Base-by-base conservation (phyloP, 2,113 vertebrate genomes). In the Proteles cristata region DNA sequence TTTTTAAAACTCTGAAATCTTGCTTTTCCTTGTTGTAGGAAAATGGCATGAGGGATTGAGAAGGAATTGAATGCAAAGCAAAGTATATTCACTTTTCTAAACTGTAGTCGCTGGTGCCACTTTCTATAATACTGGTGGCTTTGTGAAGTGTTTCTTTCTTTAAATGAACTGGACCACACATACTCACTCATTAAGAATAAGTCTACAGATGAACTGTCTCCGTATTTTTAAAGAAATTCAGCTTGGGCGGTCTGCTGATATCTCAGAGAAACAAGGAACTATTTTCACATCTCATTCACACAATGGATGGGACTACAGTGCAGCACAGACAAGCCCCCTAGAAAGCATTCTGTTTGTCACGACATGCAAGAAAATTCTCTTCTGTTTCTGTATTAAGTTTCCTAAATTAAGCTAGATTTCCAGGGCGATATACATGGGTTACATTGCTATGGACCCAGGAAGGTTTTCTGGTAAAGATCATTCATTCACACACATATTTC, bases 181-280 rank as follows among this genome's bases (percentile, higher is more conserved):
- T 4, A 76, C 6, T 65, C 96, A 33, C 86, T 92, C 93, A 6
- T 39, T 96, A 97, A 68, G 90, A 96, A 65, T 33, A 45, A 95
- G 94, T 90, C 97, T 81, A 43, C 71, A 96, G 53, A 98, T 97
- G 97, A 98, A 97, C 96, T 95, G 45, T 93, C 97, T 95, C 96
- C 0, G 96, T 50, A 11, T 55, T 97, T 97, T 90, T 81, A 95
- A 97, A 98, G 97, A 61, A 83, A 96, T 33, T 23, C 98, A 93
- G 97, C 98, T 96, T 96, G 98, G 97, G 98, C 96, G 92, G 97
- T 95, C 98, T 69, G 97, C 96, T 92, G 96, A 25, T 97, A 98
- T 66, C 97, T 96, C 95, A 39, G 35, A 92, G 96, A 91, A 96
- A 96, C 92, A 31, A 88, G 96, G 88, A 85, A 97, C 89, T 95